Evolutionary conservation across 2,888 invertebrate genomes (phyloP).

Genomic region (Ligdia adustata): DNA sequence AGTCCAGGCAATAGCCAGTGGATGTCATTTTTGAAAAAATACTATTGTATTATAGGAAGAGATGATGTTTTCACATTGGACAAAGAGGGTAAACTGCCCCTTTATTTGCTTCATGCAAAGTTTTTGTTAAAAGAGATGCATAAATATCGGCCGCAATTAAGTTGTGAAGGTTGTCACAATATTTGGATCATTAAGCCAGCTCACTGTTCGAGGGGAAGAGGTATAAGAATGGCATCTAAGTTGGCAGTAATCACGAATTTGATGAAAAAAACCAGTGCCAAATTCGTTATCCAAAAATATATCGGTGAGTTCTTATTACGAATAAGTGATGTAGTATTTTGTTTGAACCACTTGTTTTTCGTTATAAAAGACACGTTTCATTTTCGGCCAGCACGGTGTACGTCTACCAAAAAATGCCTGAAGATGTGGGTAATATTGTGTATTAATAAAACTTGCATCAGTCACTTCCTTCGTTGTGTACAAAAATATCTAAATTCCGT

Average conservation of each 20-base stretch:
- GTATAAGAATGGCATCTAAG: constrained; percentile 91
- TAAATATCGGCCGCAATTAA: constrained; percentile 84
- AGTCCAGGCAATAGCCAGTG: constrained; percentile 83
- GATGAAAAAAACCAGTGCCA: constrained; percentile 81
- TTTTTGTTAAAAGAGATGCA: constrained; percentile 84
- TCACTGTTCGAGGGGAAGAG: constrained; percentile 91
- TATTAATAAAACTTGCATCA: too few relatives aligned
- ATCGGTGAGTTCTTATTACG: constrained; percentile 85
- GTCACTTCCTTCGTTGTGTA: too few relatives aligned
- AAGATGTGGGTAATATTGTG: too few relatives aligned
- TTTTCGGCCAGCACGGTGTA: too few relatives aligned
- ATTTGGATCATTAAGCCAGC: constrained; percentile 96
- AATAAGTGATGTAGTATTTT: too few relatives aligned
- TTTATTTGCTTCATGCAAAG: constrained; percentile 74
- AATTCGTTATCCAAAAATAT: constrained; percentile 95
- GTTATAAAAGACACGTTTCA: too few relatives aligned
- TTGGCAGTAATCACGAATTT: constrained; percentile 88
- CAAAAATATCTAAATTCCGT: too few relatives aligned
- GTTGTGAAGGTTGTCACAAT: constrained; percentile 91
- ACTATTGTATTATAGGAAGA: constrained; percentile 85
- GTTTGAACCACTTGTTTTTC: too few relatives aligned
- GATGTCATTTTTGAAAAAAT: constrained; percentile 87
- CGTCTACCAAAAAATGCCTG: too few relatives aligned
- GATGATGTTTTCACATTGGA: constrained; percentile 77
- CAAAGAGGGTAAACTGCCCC: constrained; percentile 56